Percentiles rank a stretch among this genome's conserved stretches.
These are phyloP conservation scores for Aurelia aurita DNA, from an alignment of 30 jellyfish, hydroid and myxozoan species.

Conservation along the genomic window DNA sequence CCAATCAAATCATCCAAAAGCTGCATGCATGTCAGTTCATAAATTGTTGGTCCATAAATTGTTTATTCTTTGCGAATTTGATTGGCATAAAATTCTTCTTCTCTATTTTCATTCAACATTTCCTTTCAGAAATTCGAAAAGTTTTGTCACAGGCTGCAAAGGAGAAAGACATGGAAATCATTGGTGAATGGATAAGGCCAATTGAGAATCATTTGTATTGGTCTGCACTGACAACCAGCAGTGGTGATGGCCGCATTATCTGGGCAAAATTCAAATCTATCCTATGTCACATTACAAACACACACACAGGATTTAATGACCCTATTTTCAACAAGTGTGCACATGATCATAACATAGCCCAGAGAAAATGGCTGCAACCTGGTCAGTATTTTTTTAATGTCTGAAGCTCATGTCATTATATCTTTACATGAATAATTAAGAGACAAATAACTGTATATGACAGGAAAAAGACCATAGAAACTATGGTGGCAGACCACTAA, in stretches of 20 bases:
- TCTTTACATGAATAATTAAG: neutral
- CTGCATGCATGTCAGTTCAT: no score
- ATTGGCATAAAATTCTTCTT: neutral
- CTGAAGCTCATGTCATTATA: slow-evolving; percentile 6
- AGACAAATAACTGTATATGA: neutral
- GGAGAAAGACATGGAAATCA: slow-evolving; percentile 27
- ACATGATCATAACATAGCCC: slow-evolving; percentile 35
- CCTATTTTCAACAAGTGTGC: slow-evolving; percentile 44
- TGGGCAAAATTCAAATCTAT: slow-evolving; percentile 51
- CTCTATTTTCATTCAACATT: neutral
- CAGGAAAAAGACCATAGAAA: no score
- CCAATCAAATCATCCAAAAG: no score
- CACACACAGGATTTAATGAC: slow-evolving; percentile 39
- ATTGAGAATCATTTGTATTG: slow-evolving; percentile 49
- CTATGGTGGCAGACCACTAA: neutral
- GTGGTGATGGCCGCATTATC: slow-evolving; percentile 54
- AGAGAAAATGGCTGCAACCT: slow-evolving; percentile 55
- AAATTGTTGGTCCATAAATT: neutral
- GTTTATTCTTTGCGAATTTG: slow-evolving; percentile 9
- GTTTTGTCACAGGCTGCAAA: slow-evolving; percentile 47
- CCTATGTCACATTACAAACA: slow-evolving; percentile 39
- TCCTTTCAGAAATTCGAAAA: slow-evolving; percentile 37
- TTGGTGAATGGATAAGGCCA: slow-evolving; percentile 54
- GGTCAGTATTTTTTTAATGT: slow-evolving; percentile 24
- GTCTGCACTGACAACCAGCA: slow-evolving; percentile 65